A percentile compares a stretch with the other conserved stretches of the same genome.
phyloP scores from a whole-genome alignment of 2,888 invertebrate species.

The Machimus rusticus region DNA sequence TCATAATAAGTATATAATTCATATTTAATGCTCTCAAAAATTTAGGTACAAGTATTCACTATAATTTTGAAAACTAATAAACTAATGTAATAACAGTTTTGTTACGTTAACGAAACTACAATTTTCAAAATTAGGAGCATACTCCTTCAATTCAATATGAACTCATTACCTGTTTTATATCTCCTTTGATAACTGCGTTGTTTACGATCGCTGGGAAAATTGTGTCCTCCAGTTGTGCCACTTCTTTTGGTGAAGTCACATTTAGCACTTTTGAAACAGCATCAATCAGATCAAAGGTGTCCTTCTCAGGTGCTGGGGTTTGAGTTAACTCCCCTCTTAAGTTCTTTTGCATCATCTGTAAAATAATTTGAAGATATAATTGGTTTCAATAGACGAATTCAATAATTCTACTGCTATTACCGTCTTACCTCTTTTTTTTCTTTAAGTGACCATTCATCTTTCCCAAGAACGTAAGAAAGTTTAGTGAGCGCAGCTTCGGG shows the following conservation, averaged over 20 bases:
- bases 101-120: no score
- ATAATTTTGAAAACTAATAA: not conserved
- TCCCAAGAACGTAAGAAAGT: constrained; percentile 86
- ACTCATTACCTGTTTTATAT: constrained; percentile 64
- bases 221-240: constrained; percentile 67
- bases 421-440: constrained; percentile 70
- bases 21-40: not conserved
- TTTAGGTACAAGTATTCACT: not conserved
- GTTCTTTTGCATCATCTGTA: constrained; percentile 78
- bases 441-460: constrained; percentile 71
- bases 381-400: no score
- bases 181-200: constrained; percentile 68
- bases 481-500: constrained; percentile 94
- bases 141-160: not conserved
- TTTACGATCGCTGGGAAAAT: constrained; percentile 76
- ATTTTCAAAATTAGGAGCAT: not conserved
- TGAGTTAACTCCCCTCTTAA: constrained; percentile 82
- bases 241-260: constrained; percentile 66
- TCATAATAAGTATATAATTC: not conserved
- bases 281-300: constrained; percentile 67
- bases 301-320: constrained; percentile 54
- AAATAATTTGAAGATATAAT: constrained; percentile 37
- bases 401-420: not conserved
- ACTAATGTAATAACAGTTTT: not conserved
- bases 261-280: constrained; percentile 68